These are phyloP conservation scores for Isaurus tuberculatus DNA, from an alignment of 92 coral and sea anemone genomes.

Conservation along the genomic window DNA sequence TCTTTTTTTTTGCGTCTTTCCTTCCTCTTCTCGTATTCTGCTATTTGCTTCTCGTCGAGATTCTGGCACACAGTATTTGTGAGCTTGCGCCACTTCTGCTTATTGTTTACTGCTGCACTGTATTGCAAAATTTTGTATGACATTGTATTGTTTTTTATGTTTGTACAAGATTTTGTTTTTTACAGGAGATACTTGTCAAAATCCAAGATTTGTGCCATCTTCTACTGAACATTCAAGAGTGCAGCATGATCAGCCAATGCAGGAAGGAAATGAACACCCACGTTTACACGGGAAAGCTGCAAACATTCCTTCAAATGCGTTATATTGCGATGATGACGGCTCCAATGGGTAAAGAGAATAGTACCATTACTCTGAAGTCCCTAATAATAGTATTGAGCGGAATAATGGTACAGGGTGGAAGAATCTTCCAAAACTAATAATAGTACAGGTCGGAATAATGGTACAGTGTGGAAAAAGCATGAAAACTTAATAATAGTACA, in stretches of 20 bases:
- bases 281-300: not conserved
- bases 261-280: not conserved
- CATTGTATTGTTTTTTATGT: not conserved
- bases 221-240: not conserved
- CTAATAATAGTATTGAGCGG: too few species aligned
- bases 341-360: slow-evolving; percentile 12
- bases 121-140: not conserved
- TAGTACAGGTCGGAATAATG: too few species aligned
- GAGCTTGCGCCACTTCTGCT: too few species aligned
- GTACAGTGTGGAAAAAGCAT: too few species aligned
- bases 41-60: too few species aligned
- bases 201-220: not conserved
- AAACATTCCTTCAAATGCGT: not conserved
- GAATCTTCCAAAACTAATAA: too few species aligned
- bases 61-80: too few species aligned
- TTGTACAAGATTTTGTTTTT: not conserved
- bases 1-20: too few species aligned
- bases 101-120: not conserved
- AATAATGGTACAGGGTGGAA: too few species aligned
- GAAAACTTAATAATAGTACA: too few species aligned
- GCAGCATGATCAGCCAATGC: not conserved
- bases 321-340: slow-evolving; percentile 27
- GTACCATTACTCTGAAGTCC: too few species aligned
- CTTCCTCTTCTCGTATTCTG: too few species aligned
- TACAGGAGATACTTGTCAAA: slow-evolving; percentile 9